phyloP scores from a whole-genome alignment of 2,113 vertebrate genomes.

The Corapipo altera region DNA sequence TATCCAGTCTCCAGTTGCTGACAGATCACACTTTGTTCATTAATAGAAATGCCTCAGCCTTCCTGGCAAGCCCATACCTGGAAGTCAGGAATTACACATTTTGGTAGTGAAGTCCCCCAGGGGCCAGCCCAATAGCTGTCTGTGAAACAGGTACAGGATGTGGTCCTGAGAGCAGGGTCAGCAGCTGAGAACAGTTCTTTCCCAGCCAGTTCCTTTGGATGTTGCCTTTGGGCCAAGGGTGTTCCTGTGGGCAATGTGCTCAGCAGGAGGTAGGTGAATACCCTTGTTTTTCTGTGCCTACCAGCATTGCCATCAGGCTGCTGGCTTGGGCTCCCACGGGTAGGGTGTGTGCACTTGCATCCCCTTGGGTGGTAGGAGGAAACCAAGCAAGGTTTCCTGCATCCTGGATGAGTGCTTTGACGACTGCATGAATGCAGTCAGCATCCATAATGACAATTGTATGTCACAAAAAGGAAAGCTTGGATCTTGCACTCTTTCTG shows the following conservation, averaged over 20 bases:
- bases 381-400: not conserved
- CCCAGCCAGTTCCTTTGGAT: not conserved
- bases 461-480: not conserved
- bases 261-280: not conserved
- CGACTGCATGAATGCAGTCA: rapidly evolving
- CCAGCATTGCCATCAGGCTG: not conserved
- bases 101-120: not conserved
- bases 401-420: not conserved
- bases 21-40: not conserved
- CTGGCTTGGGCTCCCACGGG: not conserved
- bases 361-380: rapidly evolving
- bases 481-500: not conserved
- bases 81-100: not conserved
- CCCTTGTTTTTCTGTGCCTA: not conserved
- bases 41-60: not conserved
- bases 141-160: not conserved
- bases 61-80: not conserved
- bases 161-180: not conserved
- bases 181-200: not conserved
- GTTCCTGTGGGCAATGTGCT: not conserved
- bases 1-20: not conserved
- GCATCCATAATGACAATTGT: rapidly evolving
- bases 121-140: not conserved
- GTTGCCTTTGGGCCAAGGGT: not conserved
- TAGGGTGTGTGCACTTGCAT: rapidly evolving